Evolutionary conservation across 2,888 invertebrate species (phyloP), one percentile per base, ranked within the genome.

Genomic region (Heteromyza rotundicornis): DNA sequence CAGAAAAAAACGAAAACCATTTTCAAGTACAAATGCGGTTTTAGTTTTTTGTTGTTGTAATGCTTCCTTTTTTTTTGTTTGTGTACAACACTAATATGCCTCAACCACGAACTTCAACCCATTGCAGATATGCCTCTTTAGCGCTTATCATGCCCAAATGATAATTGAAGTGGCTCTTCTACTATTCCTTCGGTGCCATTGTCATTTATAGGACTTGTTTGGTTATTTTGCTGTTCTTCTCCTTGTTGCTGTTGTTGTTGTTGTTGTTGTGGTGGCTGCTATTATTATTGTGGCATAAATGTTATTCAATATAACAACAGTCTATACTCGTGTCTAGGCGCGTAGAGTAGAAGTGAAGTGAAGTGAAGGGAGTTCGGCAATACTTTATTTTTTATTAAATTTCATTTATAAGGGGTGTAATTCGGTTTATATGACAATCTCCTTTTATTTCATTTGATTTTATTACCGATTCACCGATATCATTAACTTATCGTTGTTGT

Each of bases 121-220:
- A 22, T 56, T 56, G 40, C 24, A n/a, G 2, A 32, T 22, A 23
- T 44, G 73, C 66, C 76, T 73, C 75, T 73, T 75, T 68, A 71
- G 69, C 68, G 74, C 70, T 77, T 74, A 75, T 80, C 77, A 80
- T 72, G 80, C 74, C 73, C 73, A 75, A 75, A 78, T 79, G 79
- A 72, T 75, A 75, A 76, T 77, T 79, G 68, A 76, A 79, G 79
- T 77, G 75, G 68, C 72, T 22, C 32, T 52, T 24, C n/a, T 52
- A 24, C 52, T 24, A 52, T 24, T 24, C 52, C 16, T 50, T 10
- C 3, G 10, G 10, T 8, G 8, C n/a, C 40, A 40, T 40, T 40
- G 40, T 40, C 40, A n/a, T 7, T 40, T 19, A 14, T 17, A 47
- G 7, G 17, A 47, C 20, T 47, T 47, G 47, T 20, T 20, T n/a